phyloP scores from a whole-genome alignment of 2,113 vertebrate genomes.

The Perognathus longimembris region DNA sequence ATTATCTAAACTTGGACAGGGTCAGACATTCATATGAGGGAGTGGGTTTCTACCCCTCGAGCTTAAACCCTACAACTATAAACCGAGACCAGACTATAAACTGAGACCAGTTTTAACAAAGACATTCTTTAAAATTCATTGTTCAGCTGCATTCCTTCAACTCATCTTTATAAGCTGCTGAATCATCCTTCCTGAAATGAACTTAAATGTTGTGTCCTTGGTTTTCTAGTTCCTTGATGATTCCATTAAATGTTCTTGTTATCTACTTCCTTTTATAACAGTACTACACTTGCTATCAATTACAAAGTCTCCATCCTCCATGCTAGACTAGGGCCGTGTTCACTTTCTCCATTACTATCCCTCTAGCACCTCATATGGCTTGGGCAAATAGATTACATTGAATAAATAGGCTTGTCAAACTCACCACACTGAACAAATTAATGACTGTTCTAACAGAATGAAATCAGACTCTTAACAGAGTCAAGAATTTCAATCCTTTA shows the following conservation, averaged over 20 bases:
- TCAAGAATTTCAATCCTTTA: conserved; percentile 8
- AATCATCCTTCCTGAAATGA: neutral
- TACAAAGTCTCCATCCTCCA: neutral
- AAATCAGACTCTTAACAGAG: neutral
- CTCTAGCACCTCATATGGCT: neutral
- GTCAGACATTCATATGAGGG: neutral
- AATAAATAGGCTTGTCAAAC: neutral
- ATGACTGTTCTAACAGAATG: conserved; percentile 31
- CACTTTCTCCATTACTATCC: neutral
- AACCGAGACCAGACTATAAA: conserved; percentile 34
- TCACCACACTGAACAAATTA: neutral
- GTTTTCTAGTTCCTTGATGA: neutral
- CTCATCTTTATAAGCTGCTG: neutral
- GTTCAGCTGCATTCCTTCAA: conserved; percentile 20
- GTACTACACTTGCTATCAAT: neutral
- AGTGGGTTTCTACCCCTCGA: neutral
- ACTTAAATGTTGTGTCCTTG: neutral
- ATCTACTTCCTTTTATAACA: neutral
- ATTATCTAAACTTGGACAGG: conserved; percentile 27
- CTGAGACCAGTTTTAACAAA: neutral
- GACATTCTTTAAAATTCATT: neutral
- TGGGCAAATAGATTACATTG: neutral
- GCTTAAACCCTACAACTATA: neutral
- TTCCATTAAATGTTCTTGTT: neutral
- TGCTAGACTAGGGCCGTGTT: neutral